A percentile compares a stretch with the other conserved stretches of the same genome.
Conservation (phyloP, 2,113 vertebrate genomes). For the Aviceda subcristata region DNA sequence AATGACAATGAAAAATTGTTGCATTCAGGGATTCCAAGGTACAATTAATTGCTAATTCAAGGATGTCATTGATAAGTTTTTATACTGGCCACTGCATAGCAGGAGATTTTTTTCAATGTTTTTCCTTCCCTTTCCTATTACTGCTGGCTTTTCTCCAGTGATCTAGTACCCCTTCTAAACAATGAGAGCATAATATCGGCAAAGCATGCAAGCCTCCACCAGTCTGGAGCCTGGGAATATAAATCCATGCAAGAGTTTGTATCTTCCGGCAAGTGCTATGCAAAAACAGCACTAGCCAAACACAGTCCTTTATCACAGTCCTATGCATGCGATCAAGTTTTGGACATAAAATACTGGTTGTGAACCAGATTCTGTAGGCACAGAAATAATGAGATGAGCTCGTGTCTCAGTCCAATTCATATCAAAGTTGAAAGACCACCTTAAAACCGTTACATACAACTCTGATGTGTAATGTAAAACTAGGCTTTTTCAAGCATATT, state of each 20-base stretch:
- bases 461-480: background rate
- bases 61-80: background rate
- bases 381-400: background rate
- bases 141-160: slow-evolving; percentile 18
- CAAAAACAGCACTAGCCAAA: background rate
- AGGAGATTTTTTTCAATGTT: background rate
- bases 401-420: background rate
- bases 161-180: slow-evolving; percentile 39
- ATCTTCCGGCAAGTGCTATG: background rate
- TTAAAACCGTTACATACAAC: background rate
- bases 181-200: slow-evolving; percentile 16
- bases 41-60: background rate
- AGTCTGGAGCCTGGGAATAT: slow-evolving; percentile 49
- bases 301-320: background rate
- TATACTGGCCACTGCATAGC: background rate
- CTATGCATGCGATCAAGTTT: background rate
- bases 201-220: background rate
- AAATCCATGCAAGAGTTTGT: background rate
- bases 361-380: background rate
- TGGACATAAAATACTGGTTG: background rate
- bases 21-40: background rate
- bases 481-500: background rate
- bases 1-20: background rate
- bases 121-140: slow-evolving; percentile 14
- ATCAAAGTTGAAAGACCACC: background rate